A percentile compares a stretch with the other conserved stretches of the same genome.
Evolutionary conservation across 2,797 vertebrate species (phyloP).

Genomic region (Nyctalus aviator): DNA sequence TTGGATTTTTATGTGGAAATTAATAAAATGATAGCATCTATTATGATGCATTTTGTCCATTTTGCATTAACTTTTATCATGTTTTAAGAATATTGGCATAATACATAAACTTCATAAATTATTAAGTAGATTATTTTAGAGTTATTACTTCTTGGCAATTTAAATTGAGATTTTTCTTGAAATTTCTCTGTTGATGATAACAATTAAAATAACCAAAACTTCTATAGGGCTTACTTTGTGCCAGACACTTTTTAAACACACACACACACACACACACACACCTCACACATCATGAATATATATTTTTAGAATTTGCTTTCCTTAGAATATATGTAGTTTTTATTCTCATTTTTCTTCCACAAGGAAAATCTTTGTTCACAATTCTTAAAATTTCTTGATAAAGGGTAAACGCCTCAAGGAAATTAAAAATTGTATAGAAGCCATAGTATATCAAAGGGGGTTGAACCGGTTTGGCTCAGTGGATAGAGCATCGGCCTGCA

Average conservation of each 20-base stretch:
- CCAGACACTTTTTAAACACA: neutral
- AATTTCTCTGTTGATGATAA: neutral
- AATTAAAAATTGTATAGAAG: neutral
- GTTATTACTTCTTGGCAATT: neutral
- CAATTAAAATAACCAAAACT: neutral
- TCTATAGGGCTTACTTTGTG: neutral
- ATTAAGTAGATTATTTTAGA: neutral
- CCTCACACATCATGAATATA: neutral
- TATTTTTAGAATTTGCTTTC: neutral
- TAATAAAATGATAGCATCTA: neutral
- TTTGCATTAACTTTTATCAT: neutral
- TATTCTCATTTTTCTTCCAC: neutral
- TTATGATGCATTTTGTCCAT: neutral
- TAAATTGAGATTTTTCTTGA: neutral
- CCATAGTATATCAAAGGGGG: neutral
- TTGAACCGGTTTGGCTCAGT: too few relatives aligned
- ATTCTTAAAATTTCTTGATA: neutral
- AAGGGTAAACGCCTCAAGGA: neutral
- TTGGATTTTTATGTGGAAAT: conserved; percentile 8
- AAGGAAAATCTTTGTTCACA: neutral
- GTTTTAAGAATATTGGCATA: conserved; percentile 12
- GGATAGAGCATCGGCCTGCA: too few relatives aligned
- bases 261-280: neutral
- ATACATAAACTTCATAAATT: neutral
- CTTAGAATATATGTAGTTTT: neutral